Evolutionary conservation across 2,888 invertebrate species (phyloP).

Genomic region (Octodonta nipae): DNA sequence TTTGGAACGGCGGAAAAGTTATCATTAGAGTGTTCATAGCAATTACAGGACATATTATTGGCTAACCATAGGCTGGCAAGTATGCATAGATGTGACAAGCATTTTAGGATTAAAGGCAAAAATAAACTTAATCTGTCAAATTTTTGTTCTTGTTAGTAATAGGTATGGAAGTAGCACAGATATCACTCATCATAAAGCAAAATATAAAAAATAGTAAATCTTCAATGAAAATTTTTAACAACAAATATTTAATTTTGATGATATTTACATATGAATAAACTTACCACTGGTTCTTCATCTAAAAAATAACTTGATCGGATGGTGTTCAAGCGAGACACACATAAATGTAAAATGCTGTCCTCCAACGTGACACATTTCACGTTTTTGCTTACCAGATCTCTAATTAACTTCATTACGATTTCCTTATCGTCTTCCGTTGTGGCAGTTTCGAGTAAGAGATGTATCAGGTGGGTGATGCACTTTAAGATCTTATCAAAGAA

Average conservation of each 20-base stretch:
- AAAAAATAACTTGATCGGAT: slow-evolving; percentile 65
- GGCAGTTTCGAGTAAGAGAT: slow-evolving; percentile 51
- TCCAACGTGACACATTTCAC: slow-evolving; percentile 56
- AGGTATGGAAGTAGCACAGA: no score
- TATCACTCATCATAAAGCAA: no score
- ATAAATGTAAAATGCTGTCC: slow-evolving; percentile 75
- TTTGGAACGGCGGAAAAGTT: no score
- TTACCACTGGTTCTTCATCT: slow-evolving; percentile 45
- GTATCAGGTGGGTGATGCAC: slow-evolving; percentile 65
- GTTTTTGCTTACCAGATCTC: slow-evolving; percentile 46
- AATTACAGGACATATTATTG: no score
- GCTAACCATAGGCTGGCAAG: no score
- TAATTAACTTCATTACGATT: slow-evolving; percentile 38
- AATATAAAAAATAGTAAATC: background rate
- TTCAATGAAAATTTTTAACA: background rate
- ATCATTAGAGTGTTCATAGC: no score
- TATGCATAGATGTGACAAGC: no score
- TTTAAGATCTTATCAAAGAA: slow-evolving; percentile 69
- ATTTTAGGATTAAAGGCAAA: no score
- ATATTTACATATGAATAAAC: slow-evolving; percentile 6
- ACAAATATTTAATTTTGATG: background rate
- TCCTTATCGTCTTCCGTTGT: slow-evolving; percentile 38
- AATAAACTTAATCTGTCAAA: no score
- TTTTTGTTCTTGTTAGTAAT: no score
- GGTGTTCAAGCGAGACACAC: slow-evolving; percentile 63